A percentile compares a stretch with the other conserved stretches of the same genome.
These are phyloP conservation scores for Agapostemon virescens DNA, from an alignment of 2,888 invertebrate species.

Conservation along the genomic window DNA sequence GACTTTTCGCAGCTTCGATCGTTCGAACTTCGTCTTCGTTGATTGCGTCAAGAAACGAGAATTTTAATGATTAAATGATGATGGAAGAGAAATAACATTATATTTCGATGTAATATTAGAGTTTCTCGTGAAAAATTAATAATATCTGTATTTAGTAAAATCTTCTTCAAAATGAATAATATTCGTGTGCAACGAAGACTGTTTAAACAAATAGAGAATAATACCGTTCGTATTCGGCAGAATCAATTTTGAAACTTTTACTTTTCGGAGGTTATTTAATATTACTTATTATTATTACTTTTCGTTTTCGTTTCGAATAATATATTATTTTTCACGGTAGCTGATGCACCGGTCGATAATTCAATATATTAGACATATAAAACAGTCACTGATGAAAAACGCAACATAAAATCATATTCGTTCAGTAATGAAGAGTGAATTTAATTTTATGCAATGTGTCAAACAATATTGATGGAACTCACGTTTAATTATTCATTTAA, in stretches of 20 bases:
- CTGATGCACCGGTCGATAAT: neutral
- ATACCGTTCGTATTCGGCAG: neutral
- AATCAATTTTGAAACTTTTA: neutral
- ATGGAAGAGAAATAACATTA: neutral
- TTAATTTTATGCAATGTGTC: neutral
- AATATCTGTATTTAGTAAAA: too few species aligned
- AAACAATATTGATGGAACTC: neutral
- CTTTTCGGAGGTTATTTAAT: neutral
- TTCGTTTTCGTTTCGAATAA: neutral
- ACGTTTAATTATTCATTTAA: neutral
- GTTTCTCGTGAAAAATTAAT: neutral
- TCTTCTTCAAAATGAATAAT: neutral
- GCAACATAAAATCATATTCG: neutral
- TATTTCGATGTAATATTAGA: neutral
- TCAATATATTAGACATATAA: neutral
- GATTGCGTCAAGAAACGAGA: neutral
- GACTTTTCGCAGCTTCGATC: neutral
- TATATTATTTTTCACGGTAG: neutral
- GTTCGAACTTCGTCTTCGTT: neutral
- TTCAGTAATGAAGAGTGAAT: neutral
- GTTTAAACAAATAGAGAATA: too few species aligned
- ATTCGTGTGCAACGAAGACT: too few species aligned
- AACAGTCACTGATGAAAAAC: neutral
- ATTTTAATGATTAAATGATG: neutral
- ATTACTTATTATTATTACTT: neutral